Percentiles rank a stretch among this genome's conserved stretches.
phyloP scores from a whole-genome alignment of 2,888 invertebrate genomes.

The Drosophila stalkeri region DNA sequence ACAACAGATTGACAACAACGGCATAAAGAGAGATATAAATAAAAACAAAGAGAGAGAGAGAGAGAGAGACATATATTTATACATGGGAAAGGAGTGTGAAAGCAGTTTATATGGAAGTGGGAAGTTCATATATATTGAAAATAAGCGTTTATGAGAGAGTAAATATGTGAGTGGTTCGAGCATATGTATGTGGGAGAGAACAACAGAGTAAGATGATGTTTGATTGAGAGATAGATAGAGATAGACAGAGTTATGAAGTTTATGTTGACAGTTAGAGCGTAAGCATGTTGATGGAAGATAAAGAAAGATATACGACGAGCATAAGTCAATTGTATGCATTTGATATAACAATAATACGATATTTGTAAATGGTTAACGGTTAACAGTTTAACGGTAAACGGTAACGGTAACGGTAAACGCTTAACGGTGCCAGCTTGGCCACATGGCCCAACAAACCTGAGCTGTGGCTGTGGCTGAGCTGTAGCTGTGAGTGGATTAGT shows the following conservation, averaged over 20 bases:
- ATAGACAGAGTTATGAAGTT: slow-evolving; percentile 33
- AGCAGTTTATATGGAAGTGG: slow-evolving; percentile 1
- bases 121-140: slow-evolving; percentile 34
- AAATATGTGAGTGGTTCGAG: slow-evolving; percentile 17
- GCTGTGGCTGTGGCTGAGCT: slow-evolving; percentile 70
- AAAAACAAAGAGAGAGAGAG: slow-evolving; percentile 5
- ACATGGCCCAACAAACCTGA: slow-evolving; percentile 66
- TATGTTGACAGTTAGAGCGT: slow-evolving; percentile 64
- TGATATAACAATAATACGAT: slow-evolving; percentile 30
- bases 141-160: slow-evolving; percentile 18
- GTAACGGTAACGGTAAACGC: slow-evolving; percentile 45
- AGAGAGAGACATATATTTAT: neutral
- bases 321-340: slow-evolving; percentile 76
- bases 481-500: slow-evolving; percentile 63
- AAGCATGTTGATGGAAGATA: slow-evolving; percentile 78
- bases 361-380: slow-evolving; percentile 24
- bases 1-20: slow-evolving; percentile 15
- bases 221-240: slow-evolving; percentile 5
- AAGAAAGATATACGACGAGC: slow-evolving; percentile 82
- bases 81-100: neutral
- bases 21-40: slow-evolving; percentile 1
- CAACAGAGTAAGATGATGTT: slow-evolving; percentile 11
- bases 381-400: slow-evolving; percentile 30
- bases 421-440: slow-evolving; percentile 59
- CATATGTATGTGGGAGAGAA: slow-evolving; percentile 1